A percentile compares a stretch with the other conserved stretches of the same genome.
Conservation (phyloP, 2,888 invertebrate species). For the Hetaerina titia region DNA sequence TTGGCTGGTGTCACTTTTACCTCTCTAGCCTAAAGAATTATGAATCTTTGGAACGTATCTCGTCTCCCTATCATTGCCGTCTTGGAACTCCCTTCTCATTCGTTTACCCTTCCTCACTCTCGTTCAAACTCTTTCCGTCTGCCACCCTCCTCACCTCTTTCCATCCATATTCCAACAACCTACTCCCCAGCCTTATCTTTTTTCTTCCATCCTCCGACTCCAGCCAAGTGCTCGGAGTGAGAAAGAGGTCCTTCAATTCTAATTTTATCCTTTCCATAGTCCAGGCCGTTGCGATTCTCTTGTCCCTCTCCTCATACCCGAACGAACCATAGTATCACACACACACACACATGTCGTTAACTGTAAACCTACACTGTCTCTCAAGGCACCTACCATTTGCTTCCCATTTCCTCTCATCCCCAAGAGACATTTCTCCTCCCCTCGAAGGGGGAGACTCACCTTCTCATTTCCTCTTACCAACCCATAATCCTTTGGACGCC, state of each 20-base stretch:
- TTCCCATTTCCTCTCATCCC: neutral
- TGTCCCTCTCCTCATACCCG: neutral
- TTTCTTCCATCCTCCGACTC: constrained; percentile 1
- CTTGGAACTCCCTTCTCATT: neutral
- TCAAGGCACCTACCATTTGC: neutral
- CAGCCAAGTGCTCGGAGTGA: neutral
- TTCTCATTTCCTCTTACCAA: neutral
- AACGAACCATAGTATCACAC: neutral
- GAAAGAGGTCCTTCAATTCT: neutral
- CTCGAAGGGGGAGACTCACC: neutral
- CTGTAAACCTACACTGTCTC: neutral
- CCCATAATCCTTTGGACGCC: no score
- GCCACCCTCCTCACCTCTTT: neutral
- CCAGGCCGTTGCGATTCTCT: constrained; percentile 26
- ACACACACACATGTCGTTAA: neutral
- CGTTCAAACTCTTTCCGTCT: neutral
- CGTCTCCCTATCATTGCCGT: neutral
- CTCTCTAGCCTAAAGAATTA: neutral
- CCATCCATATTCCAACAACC: neutral
- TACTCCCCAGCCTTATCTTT: neutral
- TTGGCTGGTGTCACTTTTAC: neutral
- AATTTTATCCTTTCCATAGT: constrained; percentile 9
- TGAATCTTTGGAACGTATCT: constrained; percentile 8
- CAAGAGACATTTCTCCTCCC: neutral
- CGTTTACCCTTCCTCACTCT: neutral